phyloP scores from a whole-genome alignment of 2,888 invertebrate genomes.

The Andrena bucephala region DNA sequence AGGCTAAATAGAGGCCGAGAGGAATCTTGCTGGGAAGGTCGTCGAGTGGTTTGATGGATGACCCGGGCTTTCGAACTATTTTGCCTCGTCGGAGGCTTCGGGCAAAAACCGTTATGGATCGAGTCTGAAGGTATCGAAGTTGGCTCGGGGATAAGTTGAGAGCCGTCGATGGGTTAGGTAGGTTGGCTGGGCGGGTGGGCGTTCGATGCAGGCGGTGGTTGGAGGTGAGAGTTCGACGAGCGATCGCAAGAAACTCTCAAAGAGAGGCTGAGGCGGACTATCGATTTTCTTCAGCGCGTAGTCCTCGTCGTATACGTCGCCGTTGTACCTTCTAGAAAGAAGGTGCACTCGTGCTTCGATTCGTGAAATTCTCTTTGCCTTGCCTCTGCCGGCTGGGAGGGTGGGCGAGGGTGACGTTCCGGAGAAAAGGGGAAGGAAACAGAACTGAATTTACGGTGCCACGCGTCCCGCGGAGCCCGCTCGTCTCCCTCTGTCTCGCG shows the following conservation, averaged over 20 bases:
- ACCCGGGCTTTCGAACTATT: conserved; percentile 73
- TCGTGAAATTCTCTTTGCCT: conserved; percentile 71
- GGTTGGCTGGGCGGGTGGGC: conserved; percentile 1
- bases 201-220: conserved; percentile 35
- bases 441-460: conserved; percentile 63
- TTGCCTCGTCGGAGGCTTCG: conserved; percentile 75
- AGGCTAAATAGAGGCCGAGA: conserved; percentile 62
- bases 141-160: conserved; percentile 69
- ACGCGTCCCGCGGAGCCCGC: conserved; percentile 51
- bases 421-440: conserved; percentile 46
- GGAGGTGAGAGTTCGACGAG: conserved; percentile 77
- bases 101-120: conserved; percentile 79
- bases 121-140: conserved; percentile 70
- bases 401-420: neutral
- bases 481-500: conserved; percentile 28
- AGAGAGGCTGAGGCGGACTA: conserved; percentile 71
- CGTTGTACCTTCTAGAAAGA: conserved; percentile 55
- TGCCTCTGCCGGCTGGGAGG: conserved; percentile 27
- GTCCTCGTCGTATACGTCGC: conserved; percentile 40
- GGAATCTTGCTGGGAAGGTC: conserved; percentile 62
- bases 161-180: conserved; percentile 54
- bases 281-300: conserved; percentile 73
- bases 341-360: conserved; percentile 68
- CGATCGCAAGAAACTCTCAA: conserved; percentile 78
- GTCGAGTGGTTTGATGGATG: conserved; percentile 72